Evolutionary conservation across 2,113 vertebrate genomes (phyloP).

Genomic region (Oryzias curvinotus): DNA sequence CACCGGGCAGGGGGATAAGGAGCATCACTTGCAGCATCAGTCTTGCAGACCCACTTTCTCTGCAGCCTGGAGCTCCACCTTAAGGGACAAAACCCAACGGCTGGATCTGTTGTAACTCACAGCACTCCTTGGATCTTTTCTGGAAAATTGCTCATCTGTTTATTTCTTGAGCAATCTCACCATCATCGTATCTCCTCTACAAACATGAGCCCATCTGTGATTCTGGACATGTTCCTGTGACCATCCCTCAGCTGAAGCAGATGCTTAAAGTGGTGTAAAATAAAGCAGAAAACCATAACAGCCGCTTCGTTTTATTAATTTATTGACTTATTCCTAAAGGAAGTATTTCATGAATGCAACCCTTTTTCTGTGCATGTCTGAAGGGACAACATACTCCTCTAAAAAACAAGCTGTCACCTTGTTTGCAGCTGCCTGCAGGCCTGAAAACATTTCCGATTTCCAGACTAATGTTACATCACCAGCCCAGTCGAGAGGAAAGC

Average conservation of each 20-base stretch:
- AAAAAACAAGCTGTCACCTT: conserved; percentile 1
- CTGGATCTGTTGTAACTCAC: conserved; percentile 32
- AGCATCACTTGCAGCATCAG: conserved; percentile 65
- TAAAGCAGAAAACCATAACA: conserved; percentile 1
- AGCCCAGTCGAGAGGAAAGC: neutral
- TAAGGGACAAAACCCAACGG: conserved; percentile 43
- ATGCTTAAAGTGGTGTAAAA: conserved; percentile 37
- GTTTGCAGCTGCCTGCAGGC: neutral
- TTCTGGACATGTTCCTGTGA: conserved; percentile 29
- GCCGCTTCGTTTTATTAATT: no score
- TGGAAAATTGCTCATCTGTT: conserved; percentile 61
- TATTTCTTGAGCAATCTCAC: conserved; percentile 1
- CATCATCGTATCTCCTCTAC: conserved; percentile 19
- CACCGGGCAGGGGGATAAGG: conserved; percentile 57
- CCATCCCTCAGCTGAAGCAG: conserved; percentile 49
- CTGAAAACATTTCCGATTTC: conserved; percentile 1
- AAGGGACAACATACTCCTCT: neutral
- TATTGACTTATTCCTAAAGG: no score
- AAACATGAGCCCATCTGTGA: conserved; percentile 40
- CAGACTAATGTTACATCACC: conserved; percentile 1
- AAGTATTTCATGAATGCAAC: neutral
- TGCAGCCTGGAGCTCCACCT: conserved; percentile 56
- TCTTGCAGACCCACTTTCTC: conserved; percentile 74
- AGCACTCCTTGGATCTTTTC: conserved; percentile 34
- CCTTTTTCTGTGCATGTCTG: neutral